Base-by-base conservation (phyloP, 2,113 vertebrate genomes). In the Suncus etruscus region DNA sequence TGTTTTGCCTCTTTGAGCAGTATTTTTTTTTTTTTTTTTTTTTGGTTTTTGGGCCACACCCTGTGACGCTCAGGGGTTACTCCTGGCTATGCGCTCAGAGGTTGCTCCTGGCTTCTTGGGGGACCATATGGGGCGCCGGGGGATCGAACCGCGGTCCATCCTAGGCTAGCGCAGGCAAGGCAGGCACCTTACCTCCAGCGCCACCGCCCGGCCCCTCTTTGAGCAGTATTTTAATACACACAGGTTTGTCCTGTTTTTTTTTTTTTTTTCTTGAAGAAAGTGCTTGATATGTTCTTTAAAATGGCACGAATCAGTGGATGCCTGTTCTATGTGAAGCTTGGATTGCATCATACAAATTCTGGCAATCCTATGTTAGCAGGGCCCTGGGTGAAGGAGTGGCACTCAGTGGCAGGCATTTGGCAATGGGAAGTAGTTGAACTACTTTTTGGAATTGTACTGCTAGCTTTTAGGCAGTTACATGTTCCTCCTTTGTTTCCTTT, bases 361-460 rank as follows among this genome's bases (percentile, higher is more conserved):
- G 31, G 25, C 81, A 45, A 20, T 80, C 78, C 79, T 79, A 9
- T 74, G 63, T 86, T 76, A 86, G 29, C 24, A 27, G 61, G 65
- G 29, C 61, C 76, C 65, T n/a, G 18, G 24, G 24, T 83, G 68
- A 90, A 92, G 93, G 93, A 96, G 96, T 97, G 96, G 94, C 94
- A 96, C 90, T 91, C 78, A 93, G 94, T 96, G 95, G 97, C 91
- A 92, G 94, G 94, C 88, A 93, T 22, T 94, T 96, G 95, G 95
- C 94, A 95, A 92, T 81, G 96, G 24, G 93, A 97, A 95, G 96
- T 95, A 95, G 94, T 95, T 96, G 94, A 96, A 96, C 94, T 94
- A 31, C 87, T 94, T 94, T 93, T 66, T 68, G 54, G 22, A 91
- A 93, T 51, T 91, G 16, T 58, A 69, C 39, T 69, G 14, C 39